These are phyloP conservation scores for Bovichtus diacanthus DNA, from an alignment of 2,797 vertebrate genomes.

Conservation along the genomic window DNA sequence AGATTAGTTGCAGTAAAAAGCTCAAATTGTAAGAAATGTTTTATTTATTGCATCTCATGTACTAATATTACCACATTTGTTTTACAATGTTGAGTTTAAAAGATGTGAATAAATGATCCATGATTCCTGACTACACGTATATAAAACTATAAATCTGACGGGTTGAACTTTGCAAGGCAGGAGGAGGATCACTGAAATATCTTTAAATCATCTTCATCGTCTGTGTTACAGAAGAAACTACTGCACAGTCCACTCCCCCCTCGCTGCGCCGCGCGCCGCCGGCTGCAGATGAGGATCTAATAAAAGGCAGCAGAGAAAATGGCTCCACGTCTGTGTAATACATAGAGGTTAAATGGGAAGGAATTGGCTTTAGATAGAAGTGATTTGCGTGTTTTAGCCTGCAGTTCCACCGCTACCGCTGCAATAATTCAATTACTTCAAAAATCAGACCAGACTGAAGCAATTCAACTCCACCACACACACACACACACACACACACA, in stretches of 20 bases:
- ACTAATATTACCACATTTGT: conserved; percentile 16
- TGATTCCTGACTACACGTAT: too few species aligned
- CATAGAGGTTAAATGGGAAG: conserved; percentile 68
- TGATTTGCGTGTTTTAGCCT: conserved; percentile 76
- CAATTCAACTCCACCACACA: conserved; percentile 28
- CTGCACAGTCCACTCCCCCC: conserved; percentile 39
- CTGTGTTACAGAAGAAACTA: conserved; percentile 13
- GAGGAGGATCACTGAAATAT: conserved; percentile 17
- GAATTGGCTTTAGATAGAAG: conserved; percentile 74
- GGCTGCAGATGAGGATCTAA: conserved; percentile 66
- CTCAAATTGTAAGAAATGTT: too few species aligned
- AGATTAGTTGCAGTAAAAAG: too few species aligned
- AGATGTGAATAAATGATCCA: background rate
- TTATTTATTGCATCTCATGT: too few species aligned
- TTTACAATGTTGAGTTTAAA: too few species aligned
- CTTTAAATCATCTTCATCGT: conserved; percentile 18
- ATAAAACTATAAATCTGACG: too few species aligned
- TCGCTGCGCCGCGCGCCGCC: conserved; percentile 13
- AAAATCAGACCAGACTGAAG: conserved; percentile 59
- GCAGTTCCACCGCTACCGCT: conserved; percentile 54
- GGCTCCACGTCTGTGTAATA: conserved; percentile 52
- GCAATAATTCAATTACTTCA: conserved; percentile 77
- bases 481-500: conserved; percentile 15
- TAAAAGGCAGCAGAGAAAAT: conserved; percentile 58
- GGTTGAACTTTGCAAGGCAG: too few species aligned